Evolutionary conservation across 1,140 invertebrate genomes (phyloP), one percentile per base, ranked within the genome.

Genomic region (Phymorhynchus buccinoides): DNA sequence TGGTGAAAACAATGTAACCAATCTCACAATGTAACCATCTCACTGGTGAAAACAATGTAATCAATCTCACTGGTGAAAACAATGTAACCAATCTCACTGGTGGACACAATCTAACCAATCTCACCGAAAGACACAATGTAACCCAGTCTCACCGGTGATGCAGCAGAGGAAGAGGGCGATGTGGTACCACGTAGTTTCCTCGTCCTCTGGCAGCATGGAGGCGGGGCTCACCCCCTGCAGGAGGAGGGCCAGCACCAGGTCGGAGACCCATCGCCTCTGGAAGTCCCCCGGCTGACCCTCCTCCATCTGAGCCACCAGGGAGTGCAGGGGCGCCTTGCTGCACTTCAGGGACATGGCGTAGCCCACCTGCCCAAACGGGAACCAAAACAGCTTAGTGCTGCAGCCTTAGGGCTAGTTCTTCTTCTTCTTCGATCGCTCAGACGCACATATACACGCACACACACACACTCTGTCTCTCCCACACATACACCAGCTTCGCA

Each of bases 211-310:
- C 41, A 44, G 62, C 35, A 83, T 18, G 1, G 6, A 44, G 16
- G n/a, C 30, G 7, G 66, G 66, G 37, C 44, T 32, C 18, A 41
- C 81, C 62, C 81, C 81, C 32, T 83, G 81, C 35, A 83, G 81
- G 18, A 83, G 66, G 1, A 83, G 62, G n/a, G 81, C 81, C 81
- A 83, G 62, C 1, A 71, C 66, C 62, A 83, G 62, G 41, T 83
- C 81, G 12, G 81, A 71, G 14, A 66, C 81, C 81, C 81, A 83
- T 16, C 30, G 18, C 12, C 9, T 27, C 3, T 18, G 27, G 16
- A 16, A 27, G 62, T 80, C 48, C 30, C 7, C 42, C 18, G 73
- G 73, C 18, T 71, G 68, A 7, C n/a, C 39, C 1, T 44, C 9
- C 39, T 32, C 66, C 62, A 56, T 44, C 41, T 42, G 68, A 62